These are phyloP conservation scores for Acropora tenuis DNA, from an alignment of 64 coral and sea anemone species.

Conservation along the genomic window DNA sequence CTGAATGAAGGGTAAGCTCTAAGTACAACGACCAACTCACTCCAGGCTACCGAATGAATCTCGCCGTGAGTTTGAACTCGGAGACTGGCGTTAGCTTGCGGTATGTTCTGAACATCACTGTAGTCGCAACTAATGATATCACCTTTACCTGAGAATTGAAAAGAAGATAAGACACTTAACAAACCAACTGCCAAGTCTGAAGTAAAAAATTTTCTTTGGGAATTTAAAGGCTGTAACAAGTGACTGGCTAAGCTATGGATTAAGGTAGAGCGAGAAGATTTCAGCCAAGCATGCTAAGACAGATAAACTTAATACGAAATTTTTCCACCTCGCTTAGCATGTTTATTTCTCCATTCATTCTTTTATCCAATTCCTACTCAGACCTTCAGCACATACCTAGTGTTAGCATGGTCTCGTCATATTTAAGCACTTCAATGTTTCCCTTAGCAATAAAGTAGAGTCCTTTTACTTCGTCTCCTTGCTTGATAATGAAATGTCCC, in stretches of 20 bases:
- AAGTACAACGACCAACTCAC: conserved; percentile 47
- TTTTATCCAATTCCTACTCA: not conserved
- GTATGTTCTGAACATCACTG: conserved; percentile 37
- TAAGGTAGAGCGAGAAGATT: too few relatives aligned
- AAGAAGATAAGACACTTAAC: not conserved
- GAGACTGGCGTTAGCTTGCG: conserved; percentile 70
- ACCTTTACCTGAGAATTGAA: conserved; percentile 51
- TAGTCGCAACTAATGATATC: conserved; percentile 78
- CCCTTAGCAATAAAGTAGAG: conserved; percentile 91
- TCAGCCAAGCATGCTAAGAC: too few relatives aligned
- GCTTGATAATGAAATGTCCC: conserved; percentile 88
- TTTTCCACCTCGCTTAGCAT: not conserved
- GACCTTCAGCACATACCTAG: conserved; percentile 54
- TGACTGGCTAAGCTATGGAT: too few relatives aligned
- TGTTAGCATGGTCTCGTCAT: conserved; percentile 68
- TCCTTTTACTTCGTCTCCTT: conserved; percentile 79
- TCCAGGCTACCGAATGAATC: conserved; percentile 64
- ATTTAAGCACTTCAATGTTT: conserved; percentile 80
- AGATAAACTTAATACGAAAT: not conserved
- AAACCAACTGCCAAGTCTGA: not conserved
- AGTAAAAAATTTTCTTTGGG: too few relatives aligned
- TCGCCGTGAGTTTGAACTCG: conserved; percentile 63
- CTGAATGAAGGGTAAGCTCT: conserved; percentile 62
- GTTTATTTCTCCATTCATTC: not conserved
- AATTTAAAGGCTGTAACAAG: too few relatives aligned